These are phyloP conservation scores for Salminus brasiliensis DNA, from an alignment of 2,113 vertebrate species.

Conservation along the genomic window DNA sequence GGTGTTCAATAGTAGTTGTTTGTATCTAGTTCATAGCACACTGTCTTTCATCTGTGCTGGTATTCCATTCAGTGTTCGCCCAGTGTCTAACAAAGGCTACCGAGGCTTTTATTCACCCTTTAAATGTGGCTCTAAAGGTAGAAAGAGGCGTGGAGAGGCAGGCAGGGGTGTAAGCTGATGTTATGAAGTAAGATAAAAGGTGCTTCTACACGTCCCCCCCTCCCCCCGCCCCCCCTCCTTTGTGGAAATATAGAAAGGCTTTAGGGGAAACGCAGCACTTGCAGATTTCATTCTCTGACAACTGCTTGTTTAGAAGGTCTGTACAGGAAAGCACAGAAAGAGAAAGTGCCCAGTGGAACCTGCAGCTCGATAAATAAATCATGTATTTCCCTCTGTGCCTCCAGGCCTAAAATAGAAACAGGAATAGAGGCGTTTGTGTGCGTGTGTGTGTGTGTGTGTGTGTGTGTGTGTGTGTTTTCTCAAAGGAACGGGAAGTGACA, in stretches of 20 bases:
- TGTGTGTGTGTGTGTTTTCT: background rate
- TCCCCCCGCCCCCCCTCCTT: background rate
- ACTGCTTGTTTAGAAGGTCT: conserved; percentile 15
- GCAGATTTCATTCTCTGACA: conserved; percentile 24
- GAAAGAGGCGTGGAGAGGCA: background rate
- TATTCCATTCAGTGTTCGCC: conserved; percentile 11
- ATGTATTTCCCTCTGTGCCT: conserved; percentile 29
- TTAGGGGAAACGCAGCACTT: conserved; percentile 5
- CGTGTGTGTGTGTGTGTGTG: conserved; percentile 16
- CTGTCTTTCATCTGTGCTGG: conserved; percentile 4
- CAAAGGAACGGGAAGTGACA: background rate
- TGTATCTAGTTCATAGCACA: background rate
- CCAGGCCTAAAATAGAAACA: conserved; percentile 44
- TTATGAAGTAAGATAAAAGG: conserved; percentile 9
- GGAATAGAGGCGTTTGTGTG: background rate
- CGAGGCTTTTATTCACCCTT: background rate
- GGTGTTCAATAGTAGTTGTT: too few species aligned
- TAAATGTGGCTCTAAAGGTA: background rate
- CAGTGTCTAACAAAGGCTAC: conserved; percentile 11
- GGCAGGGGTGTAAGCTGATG: conserved; percentile 1
- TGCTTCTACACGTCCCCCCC: too few species aligned
- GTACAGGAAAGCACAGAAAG: conserved; percentile 2
- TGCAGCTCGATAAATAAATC: conserved; percentile 52
- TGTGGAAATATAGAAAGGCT: background rate
- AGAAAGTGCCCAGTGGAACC: conserved; percentile 34